Base-by-base conservation (phyloP, 2,797 vertebrate genomes). In the Dromococcyx pavoninus region DNA sequence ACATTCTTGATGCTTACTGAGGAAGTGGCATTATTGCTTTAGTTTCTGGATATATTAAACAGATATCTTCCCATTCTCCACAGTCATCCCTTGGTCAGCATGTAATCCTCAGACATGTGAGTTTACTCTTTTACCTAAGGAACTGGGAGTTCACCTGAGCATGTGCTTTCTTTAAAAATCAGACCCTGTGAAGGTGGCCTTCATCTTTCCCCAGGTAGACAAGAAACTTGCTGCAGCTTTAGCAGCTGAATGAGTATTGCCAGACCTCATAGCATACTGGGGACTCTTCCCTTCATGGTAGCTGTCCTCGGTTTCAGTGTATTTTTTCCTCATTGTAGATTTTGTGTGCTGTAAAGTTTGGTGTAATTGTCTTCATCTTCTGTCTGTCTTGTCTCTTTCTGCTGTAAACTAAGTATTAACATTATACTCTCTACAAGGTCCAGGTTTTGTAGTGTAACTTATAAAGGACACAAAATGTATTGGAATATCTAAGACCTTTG, bases 251-350 rank as follows among this genome's bases (percentile, higher is more conserved):
- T 54, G 41, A 50, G 3, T 23, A 28, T 27, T 79, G 14, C 24
- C 69, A 66, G 7, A 44, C 19, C 7, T 90, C 32, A 6, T 0
- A n/a, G 13, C 1, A 2, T 60, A 23, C 6, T 56, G 22, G 27
- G 30, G 32, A 71, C 25, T 5, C 12, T 18, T 73, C 16, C 32
- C 30, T 41, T 12, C 6, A 8, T 2, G 6, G 19, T 53, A 65
- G 46, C 25, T 87, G 37, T 30, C 32, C 16, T 62, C 33, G 3
- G 4, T 53, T 46, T 84, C 50, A 10, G n/a, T 50, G 11, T 30
- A 21, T 7, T 50, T 78, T 78, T 62, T 37, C 30, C 33, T 41
- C 27, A 9, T 17, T 77, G 25, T 41, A 44, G 56, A 27, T 35
- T 48, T 75, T 25, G 3, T 53, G 78, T 85, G 19, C 17, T 79